Conservation (phyloP, 1,140 invertebrate species). For the Danaus melanippus region DNA sequence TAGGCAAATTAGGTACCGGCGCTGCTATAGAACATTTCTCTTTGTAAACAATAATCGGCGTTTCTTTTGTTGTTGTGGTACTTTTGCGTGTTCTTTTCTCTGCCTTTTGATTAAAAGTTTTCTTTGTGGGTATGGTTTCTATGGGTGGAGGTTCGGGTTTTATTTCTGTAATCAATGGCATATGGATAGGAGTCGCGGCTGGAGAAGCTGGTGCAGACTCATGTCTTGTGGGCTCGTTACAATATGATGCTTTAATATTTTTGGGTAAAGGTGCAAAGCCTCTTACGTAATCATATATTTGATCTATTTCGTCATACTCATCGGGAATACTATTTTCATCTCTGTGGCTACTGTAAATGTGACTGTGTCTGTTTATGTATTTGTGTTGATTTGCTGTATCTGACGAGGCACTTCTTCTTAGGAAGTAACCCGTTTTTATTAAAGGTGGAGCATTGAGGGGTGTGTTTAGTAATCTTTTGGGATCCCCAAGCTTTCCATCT, state of each 20-base stretch:
- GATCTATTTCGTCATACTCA: slow-evolving; percentile 96
- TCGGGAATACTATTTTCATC: slow-evolving; percentile 76
- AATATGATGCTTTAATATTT: slow-evolving; percentile 80
- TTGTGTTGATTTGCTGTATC: slow-evolving; percentile 77
- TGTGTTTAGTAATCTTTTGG: slow-evolving; percentile 70
- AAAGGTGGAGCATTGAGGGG: slow-evolving; percentile 68
- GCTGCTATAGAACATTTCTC: slow-evolving; percentile 66
- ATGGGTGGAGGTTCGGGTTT: slow-evolving; percentile 91
- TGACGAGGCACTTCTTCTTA: slow-evolving; percentile 81
- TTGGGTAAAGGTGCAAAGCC: slow-evolving; percentile 92
- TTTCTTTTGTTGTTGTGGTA: slow-evolving; percentile 67
- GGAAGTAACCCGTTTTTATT: slow-evolving; percentile 74
- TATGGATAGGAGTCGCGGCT: slow-evolving; percentile 69
- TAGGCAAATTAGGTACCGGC: slow-evolving; percentile 72
- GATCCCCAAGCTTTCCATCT: slow-evolving; percentile 82
- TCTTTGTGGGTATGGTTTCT: slow-evolving; percentile 91
- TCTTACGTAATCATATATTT: slow-evolving; percentile 96
- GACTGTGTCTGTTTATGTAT: slow-evolving; percentile 62
- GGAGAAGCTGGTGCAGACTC: slow-evolving; percentile 67
- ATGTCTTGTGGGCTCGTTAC: slow-evolving; percentile 62
- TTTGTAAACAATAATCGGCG: slow-evolving; percentile 72
- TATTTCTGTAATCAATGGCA: slow-evolving; percentile 73
- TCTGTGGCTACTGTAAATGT: slow-evolving; percentile 68
- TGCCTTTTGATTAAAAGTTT: slow-evolving; percentile 75
- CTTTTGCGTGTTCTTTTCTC: slow-evolving; percentile 78